phyloP scores from a whole-genome alignment of 2,113 vertebrate species.

The Thunnus maccoyii region DNA sequence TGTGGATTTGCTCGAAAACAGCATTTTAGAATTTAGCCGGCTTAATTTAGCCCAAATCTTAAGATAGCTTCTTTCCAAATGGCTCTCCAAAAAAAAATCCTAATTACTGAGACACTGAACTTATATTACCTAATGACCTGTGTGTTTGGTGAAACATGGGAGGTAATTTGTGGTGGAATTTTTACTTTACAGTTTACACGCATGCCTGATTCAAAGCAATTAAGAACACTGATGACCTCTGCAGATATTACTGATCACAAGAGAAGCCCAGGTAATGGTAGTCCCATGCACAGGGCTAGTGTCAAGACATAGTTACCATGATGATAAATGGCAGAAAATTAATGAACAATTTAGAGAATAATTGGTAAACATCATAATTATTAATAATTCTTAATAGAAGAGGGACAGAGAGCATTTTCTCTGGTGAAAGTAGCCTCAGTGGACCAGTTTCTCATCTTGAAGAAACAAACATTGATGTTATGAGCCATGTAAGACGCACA shows the following conservation, averaged over 20 bases:
- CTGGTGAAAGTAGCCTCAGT: not conserved
- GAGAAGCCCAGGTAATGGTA: slow-evolving; percentile 39
- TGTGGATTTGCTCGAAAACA: too few relatives aligned
- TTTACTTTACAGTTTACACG: slow-evolving; percentile 17
- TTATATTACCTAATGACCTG: slow-evolving; percentile 27
- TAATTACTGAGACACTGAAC: slow-evolving; percentile 37
- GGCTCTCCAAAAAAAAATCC: not conserved
- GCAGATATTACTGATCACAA: slow-evolving; percentile 44
- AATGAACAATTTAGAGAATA: slow-evolving; percentile 61
- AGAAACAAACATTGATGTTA: slow-evolving; percentile 8
- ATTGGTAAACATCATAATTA: slow-evolving; percentile 38
- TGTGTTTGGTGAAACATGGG: slow-evolving; percentile 12
- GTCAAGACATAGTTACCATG: slow-evolving; percentile 61
- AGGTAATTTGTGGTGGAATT: slow-evolving; percentile 1
- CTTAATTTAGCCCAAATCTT: too few relatives aligned
- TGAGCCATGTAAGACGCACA: not conserved
- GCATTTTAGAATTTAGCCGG: too few relatives aligned
- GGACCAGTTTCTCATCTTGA: slow-evolving; percentile 18
- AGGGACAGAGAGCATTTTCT: slow-evolving; percentile 7
- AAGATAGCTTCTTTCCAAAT: slow-evolving; percentile 4
- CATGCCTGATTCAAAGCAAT: slow-evolving; percentile 21
- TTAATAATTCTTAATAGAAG: not conserved
- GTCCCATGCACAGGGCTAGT: slow-evolving; percentile 21
- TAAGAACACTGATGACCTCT: slow-evolving; percentile 42
- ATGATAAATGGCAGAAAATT: slow-evolving; percentile 54